Conservation (phyloP, 2,888 invertebrate genomes). For the Pseudococcus jackbeardsleyi region DNA sequence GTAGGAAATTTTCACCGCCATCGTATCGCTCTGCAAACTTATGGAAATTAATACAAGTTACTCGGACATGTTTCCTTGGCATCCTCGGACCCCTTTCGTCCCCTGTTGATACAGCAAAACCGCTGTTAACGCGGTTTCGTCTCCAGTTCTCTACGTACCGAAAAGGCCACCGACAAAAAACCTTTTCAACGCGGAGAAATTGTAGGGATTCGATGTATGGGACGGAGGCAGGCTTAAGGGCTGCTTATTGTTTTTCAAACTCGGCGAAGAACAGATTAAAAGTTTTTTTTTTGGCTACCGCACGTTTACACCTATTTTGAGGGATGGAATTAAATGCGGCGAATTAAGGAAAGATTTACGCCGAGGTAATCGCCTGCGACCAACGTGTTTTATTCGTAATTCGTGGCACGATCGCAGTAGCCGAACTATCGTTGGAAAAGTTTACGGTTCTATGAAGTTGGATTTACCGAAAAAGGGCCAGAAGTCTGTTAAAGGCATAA, state of each 20-base stretch:
- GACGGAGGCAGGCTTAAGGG: background rate
- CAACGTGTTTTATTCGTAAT: conserved; percentile 11
- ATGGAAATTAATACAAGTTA: conserved; percentile 57
- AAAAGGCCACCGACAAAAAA: background rate
- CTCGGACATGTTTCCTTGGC: conserved; percentile 7
- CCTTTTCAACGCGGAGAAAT: background rate
- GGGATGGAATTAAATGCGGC: background rate
- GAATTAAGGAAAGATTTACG: background rate
- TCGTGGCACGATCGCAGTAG: background rate
- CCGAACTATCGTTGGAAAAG: background rate
- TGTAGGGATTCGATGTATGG: background rate
- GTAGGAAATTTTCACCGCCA: conserved; percentile 8
- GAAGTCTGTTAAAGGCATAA: background rate
- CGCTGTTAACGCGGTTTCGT: background rate
- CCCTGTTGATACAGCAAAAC: background rate
- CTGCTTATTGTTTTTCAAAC: conserved; percentile 10
- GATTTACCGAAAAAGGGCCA: background rate
- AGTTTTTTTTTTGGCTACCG: background rate
- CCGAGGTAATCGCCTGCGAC: background rate
- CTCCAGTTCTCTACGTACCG: background rate
- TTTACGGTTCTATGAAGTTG: background rate
- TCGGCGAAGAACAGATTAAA: conserved; percentile 14
- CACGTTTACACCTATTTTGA: background rate
- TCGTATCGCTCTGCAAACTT: conserved; percentile 10
- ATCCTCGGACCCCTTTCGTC: background rate